Evolutionary conservation across 2,888 invertebrate genomes (phyloP).

Genomic region (Allophyes oxyacanthae): DNA sequence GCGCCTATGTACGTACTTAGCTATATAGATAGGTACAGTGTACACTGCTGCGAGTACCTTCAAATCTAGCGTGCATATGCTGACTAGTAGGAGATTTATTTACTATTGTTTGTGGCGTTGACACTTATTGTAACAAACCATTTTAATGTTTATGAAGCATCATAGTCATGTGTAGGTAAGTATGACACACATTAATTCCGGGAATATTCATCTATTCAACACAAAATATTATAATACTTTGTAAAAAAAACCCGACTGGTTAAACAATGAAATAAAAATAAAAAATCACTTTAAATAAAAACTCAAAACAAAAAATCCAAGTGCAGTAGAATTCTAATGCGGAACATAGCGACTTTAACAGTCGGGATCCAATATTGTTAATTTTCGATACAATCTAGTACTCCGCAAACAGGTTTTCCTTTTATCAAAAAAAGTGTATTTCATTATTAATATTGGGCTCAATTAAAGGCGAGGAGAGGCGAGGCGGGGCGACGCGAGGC

Average conservation of each 20-base stretch:
- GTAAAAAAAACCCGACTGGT: too few relatives aligned
- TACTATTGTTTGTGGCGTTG: conserved; percentile 13
- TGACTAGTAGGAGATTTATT: conserved; percentile 26
- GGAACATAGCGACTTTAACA: too few relatives aligned
- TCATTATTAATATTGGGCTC: conserved; percentile 71
- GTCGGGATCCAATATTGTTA: too few relatives aligned
- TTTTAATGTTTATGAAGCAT: conserved; percentile 3
- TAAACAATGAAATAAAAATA: too few relatives aligned
- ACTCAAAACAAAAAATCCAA: too few relatives aligned
- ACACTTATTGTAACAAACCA: background rate
- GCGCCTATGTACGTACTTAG: conserved; percentile 5
- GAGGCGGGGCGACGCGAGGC: conserved; percentile 60
- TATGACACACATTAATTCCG: conserved; percentile 4
- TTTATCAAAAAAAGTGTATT: conserved; percentile 50
- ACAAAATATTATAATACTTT: background rate
- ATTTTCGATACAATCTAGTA: conserved; percentile 7
- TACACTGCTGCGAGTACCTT: conserved; percentile 6
- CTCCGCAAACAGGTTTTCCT: conserved; percentile 13
- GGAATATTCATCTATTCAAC: background rate
- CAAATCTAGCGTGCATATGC: conserved; percentile 12
- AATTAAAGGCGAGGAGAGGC: conserved; percentile 68
- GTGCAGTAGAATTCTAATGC: too few relatives aligned
- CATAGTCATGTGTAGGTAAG: background rate
- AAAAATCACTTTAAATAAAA: too few relatives aligned
- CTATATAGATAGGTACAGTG: conserved; percentile 1